Evolutionary conservation across 1,140 invertebrate genomes (phyloP).

Genomic region (Lutraria rhynchaena): DNA sequence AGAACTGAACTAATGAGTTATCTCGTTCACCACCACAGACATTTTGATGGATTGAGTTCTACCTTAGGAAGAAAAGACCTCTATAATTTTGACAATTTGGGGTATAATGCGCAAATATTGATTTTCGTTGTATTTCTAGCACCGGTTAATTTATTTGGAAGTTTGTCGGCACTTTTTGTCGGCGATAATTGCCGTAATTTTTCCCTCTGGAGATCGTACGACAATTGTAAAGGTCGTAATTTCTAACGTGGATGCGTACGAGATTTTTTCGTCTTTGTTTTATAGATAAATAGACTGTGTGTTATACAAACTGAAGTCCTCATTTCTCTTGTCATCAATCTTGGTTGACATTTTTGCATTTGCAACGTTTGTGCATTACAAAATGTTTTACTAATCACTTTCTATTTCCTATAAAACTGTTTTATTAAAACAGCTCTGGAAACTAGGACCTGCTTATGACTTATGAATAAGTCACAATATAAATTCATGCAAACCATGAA

Average conservation of each 20-base stretch:
- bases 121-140: conserved; percentile 58
- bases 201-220: conserved; percentile 20
- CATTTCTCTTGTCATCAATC: too few relatives aligned
- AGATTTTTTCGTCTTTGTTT: too few relatives aligned
- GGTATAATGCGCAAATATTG: conserved; percentile 59
- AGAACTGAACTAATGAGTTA: conserved; percentile 59
- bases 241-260: neutral
- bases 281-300: too few relatives aligned
- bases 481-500: too few relatives aligned
- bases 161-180: conserved; percentile 43
- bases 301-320: too few relatives aligned
- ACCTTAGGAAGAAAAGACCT: conserved; percentile 57
- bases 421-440: too few relatives aligned
- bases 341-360: too few relatives aligned
- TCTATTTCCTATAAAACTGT: too few relatives aligned
- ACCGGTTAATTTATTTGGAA: conserved; percentile 60
- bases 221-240: neutral
- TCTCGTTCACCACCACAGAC: conserved; percentile 21
- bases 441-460: too few relatives aligned
- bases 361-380: too few relatives aligned
- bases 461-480: too few relatives aligned
- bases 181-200: conserved; percentile 47
- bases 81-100: conserved; percentile 59
- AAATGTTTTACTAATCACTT: too few relatives aligned
- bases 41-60: conserved; percentile 60